Base-by-base conservation (phyloP, 2,113 vertebrate species). In the Alaudala cheleensis region DNA sequence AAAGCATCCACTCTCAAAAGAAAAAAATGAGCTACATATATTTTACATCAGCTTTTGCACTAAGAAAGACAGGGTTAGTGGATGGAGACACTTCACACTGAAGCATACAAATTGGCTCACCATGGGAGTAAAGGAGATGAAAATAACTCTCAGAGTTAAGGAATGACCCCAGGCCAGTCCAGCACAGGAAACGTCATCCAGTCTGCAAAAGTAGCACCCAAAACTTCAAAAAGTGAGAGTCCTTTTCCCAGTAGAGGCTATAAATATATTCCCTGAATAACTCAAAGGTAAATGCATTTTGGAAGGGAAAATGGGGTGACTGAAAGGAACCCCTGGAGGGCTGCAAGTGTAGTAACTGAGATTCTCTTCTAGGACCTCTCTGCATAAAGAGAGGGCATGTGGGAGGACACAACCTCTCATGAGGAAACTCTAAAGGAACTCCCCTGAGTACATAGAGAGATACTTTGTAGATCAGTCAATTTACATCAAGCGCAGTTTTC, bases 31-130 rank as follows among this genome's bases (percentile, higher is more conserved):
- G 64, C 60, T 73, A 61, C 54, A 81, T 89, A 39, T 31, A 93
- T 92, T 92, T 95, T 91, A 89, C 80, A 93, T 78, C 72, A 91
- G 69, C n/a, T 93, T 92, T 37, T 53, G 42, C 64, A 66, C 31
- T 4, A 88, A 95, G 71, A 92, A 22, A 88, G 91, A 45, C 54
- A 50, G 54, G 28, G 34, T 86, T 54, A 77, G 78, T 49, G 53
- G 58, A 86, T 37, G 42, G 47, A 92, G 76, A 57, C 72, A 49
- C 53, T 93, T 88, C 39, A 80, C n/a, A 28, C 54, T 58, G 79
- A 90, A 82, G 39, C 22, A 13, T 83, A 94, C 67, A 88, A 90
- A 94, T 92, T 57, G 67, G 40, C 85, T 92, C 58, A 83, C 64
- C 0, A 0, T 77, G 33, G 42, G 86, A 86, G 51, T 40, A 62